Conservation (phyloP, 2,113 vertebrate species). For the Astur gentilis region DNA sequence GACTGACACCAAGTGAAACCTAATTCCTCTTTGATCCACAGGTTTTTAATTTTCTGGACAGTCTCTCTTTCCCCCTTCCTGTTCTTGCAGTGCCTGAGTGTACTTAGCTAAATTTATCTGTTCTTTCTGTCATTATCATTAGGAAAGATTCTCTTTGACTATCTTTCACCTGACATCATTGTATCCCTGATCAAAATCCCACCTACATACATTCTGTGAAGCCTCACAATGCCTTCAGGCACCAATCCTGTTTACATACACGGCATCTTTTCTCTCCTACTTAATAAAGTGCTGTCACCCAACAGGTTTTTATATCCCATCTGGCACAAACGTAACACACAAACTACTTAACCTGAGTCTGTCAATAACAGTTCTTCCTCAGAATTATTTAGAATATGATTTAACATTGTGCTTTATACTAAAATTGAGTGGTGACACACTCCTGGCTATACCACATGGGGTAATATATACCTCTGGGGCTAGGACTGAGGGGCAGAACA, state of each 20-base stretch:
- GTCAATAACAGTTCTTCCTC: not conserved
- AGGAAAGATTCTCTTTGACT: not conserved
- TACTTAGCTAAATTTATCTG: not conserved
- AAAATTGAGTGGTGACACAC: not conserved
- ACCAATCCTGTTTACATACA: not conserved
- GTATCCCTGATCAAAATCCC: not conserved
- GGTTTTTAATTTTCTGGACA: not conserved
- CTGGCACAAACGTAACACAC: not conserved
- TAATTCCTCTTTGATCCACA: not conserved
- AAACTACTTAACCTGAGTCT: not conserved
- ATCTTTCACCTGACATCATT: slow-evolving; percentile 10
- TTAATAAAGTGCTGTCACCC: slow-evolving; percentile 6
- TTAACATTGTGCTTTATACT: not conserved
- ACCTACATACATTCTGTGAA: slow-evolving; percentile 59
- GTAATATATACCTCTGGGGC: not conserved
- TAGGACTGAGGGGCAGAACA: not conserved
- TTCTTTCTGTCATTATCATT: not conserved
- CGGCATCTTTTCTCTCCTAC: not conserved
- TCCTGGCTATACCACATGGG: not conserved
- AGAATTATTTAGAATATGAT: not conserved
- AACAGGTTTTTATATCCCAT: slow-evolving; percentile 28
- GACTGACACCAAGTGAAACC: not conserved
- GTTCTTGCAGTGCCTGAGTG: not conserved
- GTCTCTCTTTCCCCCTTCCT: not conserved
- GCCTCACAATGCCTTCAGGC: not conserved